phyloP scores from a whole-genome alignment of 2,113 vertebrate species.

The Toxostoma redivivum region DNA sequence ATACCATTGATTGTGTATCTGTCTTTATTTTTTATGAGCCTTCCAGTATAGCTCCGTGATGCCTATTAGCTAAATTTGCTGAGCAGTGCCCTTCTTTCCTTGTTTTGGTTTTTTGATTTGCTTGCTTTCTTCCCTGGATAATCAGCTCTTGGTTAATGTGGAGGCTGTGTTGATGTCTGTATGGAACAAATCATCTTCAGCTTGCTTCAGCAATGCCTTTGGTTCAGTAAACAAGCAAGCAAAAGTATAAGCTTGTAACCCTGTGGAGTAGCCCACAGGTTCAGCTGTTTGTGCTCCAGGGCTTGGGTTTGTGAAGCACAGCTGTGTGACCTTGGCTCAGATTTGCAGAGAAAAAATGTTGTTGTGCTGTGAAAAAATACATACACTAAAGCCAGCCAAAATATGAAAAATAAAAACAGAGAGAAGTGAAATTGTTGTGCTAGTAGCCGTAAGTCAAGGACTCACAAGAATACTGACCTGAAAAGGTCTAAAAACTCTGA shows the following conservation, averaged over 20 bases:
- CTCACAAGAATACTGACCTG: not conserved
- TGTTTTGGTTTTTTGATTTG: not conserved
- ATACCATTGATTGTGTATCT: conserved; percentile 16
- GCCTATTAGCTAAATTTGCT: conserved; percentile 40
- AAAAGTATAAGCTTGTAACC: not conserved
- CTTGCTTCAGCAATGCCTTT: not conserved
- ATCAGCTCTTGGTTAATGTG: not conserved
- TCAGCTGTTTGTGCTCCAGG: conserved; percentile 5
- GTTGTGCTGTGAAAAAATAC: not conserved
- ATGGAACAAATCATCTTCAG: not conserved
- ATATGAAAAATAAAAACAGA: not conserved
- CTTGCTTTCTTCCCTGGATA: not conserved
- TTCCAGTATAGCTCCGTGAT: not conserved
- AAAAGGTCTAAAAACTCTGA: not conserved
- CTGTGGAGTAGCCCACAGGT: not conserved
- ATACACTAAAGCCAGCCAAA: not conserved
- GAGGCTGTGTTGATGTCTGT: not conserved
- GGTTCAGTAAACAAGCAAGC: not conserved
- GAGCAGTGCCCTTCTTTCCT: not conserved
- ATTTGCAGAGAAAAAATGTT: not conserved
- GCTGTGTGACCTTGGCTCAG: conserved; percentile 16
- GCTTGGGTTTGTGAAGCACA: not conserved
- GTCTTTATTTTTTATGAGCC: conserved; percentile 3
- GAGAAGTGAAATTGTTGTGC: not conserved
- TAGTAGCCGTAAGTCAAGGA: not conserved